phyloP scores from a whole-genome alignment of 2,888 invertebrate genomes.

The Idaea aversata region DNA sequence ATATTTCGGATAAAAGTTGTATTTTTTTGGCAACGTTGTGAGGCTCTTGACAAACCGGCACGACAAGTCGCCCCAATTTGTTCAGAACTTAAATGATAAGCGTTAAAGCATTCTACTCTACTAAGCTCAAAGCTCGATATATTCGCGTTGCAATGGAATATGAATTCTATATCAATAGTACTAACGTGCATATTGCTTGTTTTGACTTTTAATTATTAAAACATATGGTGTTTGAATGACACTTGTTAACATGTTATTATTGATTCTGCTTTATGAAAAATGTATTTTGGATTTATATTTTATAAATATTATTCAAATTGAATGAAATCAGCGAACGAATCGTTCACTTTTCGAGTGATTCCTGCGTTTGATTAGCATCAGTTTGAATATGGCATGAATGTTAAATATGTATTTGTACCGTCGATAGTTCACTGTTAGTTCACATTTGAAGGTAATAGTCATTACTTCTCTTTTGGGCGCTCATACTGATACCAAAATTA shows the following conservation, averaged over 20 bases:
- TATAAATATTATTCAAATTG: too few relatives aligned
- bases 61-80: neutral
- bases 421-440: too few relatives aligned
- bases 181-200: conserved; percentile 74
- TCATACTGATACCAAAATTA: too few relatives aligned
- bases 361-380: too few relatives aligned
- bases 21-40: neutral
- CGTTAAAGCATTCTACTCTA: conserved; percentile 28
- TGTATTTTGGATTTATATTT: neutral
- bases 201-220: conserved; percentile 37
- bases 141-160: conserved; percentile 17
- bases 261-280: neutral
- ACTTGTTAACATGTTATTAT: neutral
- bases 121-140: conserved; percentile 17
- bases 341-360: too few relatives aligned
- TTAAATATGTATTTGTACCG: too few relatives aligned
- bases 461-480: too few relatives aligned
- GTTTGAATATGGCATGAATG: too few relatives aligned
- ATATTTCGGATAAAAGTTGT: too few relatives aligned
- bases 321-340: too few relatives aligned
- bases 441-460: too few relatives aligned
- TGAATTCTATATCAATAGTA: conserved; percentile 24
- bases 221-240: neutral
- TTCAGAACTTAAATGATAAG: conserved; percentile 23
- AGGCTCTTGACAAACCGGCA: neutral